Evolutionary conservation across 2,888 invertebrate genomes (phyloP), one percentile per base, ranked within the genome.

Genomic region (Lingula anatina): DNA sequence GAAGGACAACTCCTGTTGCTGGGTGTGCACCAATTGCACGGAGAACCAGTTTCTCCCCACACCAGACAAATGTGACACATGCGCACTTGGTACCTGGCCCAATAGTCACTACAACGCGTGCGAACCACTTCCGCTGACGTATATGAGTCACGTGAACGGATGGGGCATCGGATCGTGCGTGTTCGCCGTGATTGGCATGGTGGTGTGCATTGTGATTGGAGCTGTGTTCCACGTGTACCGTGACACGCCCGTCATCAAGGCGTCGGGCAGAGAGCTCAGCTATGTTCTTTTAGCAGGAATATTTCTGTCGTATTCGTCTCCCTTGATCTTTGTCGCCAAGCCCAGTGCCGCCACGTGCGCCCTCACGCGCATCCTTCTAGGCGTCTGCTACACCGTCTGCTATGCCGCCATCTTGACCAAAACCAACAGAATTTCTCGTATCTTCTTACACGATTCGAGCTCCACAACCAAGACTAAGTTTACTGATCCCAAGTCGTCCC

Each of bases 321-420:
- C 81, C 1, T 82, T 82, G 59, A 75, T 80, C 18, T 77, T 82
- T 47, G 79, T 82, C 15, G 76, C 81, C 1, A 76, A 78, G 36
- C 82, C 83, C 0, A 75, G 71, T 18, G 56, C 64, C 0, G 64
- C 71, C 28, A 78, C 78, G 1, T 83, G 82, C 59, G 80, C 79
- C 2, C 52, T 80, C 15, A 79, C 80, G 2, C 71, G 82, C 46
- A 79, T 82, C 61, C 79, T 81, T 35, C 71, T 82, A 9, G 82
- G 82, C 1, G 70, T 82, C 48, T 81, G 80, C 58, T 82, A 81
- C 61, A 80, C 82, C 0, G 59, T 82, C 1, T 81, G 81, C 59
- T 83, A 83, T 60, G 78, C 81, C 0, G 80, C 82, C 9, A 76
- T 82, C 21, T 79, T 81, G 12, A 81, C 81, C 7, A 82, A 82